Evolutionary conservation across 2,888 invertebrate genomes (phyloP), one percentile per base, ranked within the genome.

Genomic region (Lycaena phlaeas): DNA sequence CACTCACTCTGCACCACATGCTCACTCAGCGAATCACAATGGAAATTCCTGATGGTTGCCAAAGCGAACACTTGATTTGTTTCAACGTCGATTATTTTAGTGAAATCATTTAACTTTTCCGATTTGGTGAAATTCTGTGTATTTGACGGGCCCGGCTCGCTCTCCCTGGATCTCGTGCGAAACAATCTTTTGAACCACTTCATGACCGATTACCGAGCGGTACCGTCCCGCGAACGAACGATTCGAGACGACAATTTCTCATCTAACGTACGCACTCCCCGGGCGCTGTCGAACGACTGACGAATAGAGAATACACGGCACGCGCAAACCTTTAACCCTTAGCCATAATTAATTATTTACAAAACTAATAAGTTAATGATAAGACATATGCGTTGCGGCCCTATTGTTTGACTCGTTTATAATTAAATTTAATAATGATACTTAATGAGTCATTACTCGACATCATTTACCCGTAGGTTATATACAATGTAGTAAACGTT

Each of bases 101-200:
- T 22, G 4, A 18, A 50, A 38, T 7, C 51, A 47, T 9, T 55
- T 44, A 34, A 12, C 11, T 12, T 34, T 9, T 34, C 34, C 12
- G 34, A 34, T 5, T 22, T 5, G 22, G 5, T 22, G 2, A 2
- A 9, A 22, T 22, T 2, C n/a, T n/a, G n/a, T n/a, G n/a, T n/a
- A n/a, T n/a, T n/a, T n/a, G n/a, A n/a, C n/a, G n/a, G n/a, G 5
- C 22, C 22, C 4, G 2, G 22, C 22, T 22, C 4, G 3, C 6
- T 22, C 22, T 6, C 50, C 45, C 31, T 56, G 40, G 30, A 42
- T 48, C 34, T 61, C 55, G n/a, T 54, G 49, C 26, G 57, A 56
- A 77, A 88, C 86, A 82, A 87, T 79, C 72, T 89, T 88, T 65
- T 89, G 88, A 87, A 88, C 88, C 87, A 89, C 63, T 74, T 87